Percentiles rank a stretch among this genome's conserved stretches.
Evolutionary conservation across 2,797 vertebrate genomes (phyloP).

Genomic region (Neopelma chrysocephalum): DNA sequence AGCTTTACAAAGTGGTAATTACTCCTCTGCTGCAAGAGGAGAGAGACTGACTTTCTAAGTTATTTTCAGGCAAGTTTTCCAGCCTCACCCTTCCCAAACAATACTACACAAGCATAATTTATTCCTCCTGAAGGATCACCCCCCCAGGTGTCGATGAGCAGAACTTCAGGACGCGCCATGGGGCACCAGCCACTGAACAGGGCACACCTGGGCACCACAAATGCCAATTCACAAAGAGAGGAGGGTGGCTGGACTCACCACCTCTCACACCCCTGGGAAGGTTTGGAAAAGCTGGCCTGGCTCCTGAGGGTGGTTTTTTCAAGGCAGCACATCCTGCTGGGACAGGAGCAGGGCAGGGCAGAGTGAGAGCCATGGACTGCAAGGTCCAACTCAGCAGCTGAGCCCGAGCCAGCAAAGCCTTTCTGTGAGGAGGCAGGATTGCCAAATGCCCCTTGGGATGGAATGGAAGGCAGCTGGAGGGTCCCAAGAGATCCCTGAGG

Average conservation of each 20-base stretch:
- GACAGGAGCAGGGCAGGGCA: background rate
- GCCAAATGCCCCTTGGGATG: background rate
- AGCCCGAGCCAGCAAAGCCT: accelerated
- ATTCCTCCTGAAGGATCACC: background rate
- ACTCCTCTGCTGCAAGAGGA: background rate
- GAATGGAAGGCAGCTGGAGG: background rate
- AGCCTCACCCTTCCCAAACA: background rate
- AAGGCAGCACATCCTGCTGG: accelerated
- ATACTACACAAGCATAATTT: background rate
- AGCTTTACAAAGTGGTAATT: constrained; percentile 55
- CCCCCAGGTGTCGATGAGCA: background rate
- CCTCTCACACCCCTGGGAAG: background rate
- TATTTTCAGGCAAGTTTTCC: constrained; percentile 26
- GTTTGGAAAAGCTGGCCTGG: background rate
- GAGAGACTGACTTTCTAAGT: constrained; percentile 4
- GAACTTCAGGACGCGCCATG: accelerated
- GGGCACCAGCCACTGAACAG: background rate
- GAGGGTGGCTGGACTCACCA: background rate
- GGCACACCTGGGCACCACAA: accelerated
- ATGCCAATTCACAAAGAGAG: background rate
- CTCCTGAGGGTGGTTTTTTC: no score
- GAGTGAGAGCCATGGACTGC: accelerated
- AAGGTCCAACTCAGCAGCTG: background rate
- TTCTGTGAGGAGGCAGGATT: background rate
- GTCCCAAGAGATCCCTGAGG: background rate